Percentiles rank a stretch among this genome's conserved stretches.
These are phyloP conservation scores for Catagonus wagneri DNA, from an alignment of 2,113 vertebrate genomes.

Conservation along the genomic window DNA sequence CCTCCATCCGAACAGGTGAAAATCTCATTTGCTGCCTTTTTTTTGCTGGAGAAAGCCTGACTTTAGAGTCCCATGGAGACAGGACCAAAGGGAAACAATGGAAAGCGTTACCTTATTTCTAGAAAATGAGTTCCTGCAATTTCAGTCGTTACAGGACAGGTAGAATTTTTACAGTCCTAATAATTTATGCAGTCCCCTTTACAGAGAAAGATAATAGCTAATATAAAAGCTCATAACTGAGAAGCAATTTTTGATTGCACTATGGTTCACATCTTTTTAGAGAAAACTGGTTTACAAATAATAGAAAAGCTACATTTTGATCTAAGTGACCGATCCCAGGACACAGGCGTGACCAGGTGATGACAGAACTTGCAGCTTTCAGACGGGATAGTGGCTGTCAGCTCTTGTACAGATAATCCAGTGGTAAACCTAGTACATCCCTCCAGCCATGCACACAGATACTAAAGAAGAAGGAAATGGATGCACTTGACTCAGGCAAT, in stretches of 20 bases:
- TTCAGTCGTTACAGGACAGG: conserved; percentile 6
- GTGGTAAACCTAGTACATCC: not conserved
- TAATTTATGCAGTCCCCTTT: conserved; percentile 29
- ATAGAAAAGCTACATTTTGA: conserved; percentile 44
- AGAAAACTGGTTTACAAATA: conserved; percentile 48
- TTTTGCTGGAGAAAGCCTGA: conserved; percentile 1
- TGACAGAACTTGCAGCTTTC: conserved; percentile 36
- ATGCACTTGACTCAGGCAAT: rapidly evolving
- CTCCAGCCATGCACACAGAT: conserved; percentile 35
- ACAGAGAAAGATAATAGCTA: not conserved
- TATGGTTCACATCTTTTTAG: conserved; percentile 50
- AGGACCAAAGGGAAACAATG: not conserved
- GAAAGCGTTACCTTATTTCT: conserved; percentile 39
- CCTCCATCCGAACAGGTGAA: not conserved
- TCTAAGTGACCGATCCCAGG: conserved; percentile 36
- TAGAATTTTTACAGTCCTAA: conserved; percentile 35
- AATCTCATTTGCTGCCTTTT: conserved; percentile 11
- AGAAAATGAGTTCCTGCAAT: conserved; percentile 51
- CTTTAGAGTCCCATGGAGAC: not conserved
- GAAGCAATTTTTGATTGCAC: conserved; percentile 42
- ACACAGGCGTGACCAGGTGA: conserved; percentile 15
- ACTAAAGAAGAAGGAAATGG: no score
- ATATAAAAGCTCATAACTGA: conserved; percentile 44
- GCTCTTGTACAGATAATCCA: conserved; percentile 16
- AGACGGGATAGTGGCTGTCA: not conserved